Evolutionary conservation across 2,888 invertebrate species (phyloP).

Genomic region (Brachyptera putata): DNA sequence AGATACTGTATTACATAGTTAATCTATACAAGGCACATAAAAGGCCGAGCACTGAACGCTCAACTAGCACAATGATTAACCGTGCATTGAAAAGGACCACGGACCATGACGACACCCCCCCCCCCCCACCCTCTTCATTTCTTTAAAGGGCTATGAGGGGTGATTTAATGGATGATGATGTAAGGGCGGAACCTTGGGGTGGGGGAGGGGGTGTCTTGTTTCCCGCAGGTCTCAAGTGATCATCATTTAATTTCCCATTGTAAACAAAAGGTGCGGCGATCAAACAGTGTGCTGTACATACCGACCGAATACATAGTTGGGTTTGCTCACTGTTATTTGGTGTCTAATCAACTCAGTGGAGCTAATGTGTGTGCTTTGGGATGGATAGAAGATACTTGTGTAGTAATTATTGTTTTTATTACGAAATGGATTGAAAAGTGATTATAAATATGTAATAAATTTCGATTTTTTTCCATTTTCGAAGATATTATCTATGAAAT

Average conservation of each 20-base stretch:
- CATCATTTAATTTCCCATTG: constrained; percentile 31
- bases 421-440: no score
- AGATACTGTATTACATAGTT: constrained; percentile 27
- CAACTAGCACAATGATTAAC: constrained; percentile 40
- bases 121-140: background rate
- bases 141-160: constrained; percentile 23
- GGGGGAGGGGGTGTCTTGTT: constrained; percentile 14
- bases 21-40: constrained; percentile 32
- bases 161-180: constrained; percentile 28
- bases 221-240: constrained; percentile 27
- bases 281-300: no score
- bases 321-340: no score
- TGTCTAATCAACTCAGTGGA: no score
- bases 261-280: constrained; percentile 1
- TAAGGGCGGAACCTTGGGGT: constrained; percentile 9
- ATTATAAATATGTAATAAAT: no score
- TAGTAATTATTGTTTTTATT: no score
- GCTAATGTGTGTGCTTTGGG: no score
- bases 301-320: no score
- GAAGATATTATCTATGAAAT: no score
- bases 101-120: background rate
- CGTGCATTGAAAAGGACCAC: constrained; percentile 37
- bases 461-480: no score
- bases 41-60: constrained; percentile 37
- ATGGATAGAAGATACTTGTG: no score